These are phyloP conservation scores for Lanius collurio DNA, from an alignment of 2,113 vertebrate genomes.

Conservation along the genomic window DNA sequence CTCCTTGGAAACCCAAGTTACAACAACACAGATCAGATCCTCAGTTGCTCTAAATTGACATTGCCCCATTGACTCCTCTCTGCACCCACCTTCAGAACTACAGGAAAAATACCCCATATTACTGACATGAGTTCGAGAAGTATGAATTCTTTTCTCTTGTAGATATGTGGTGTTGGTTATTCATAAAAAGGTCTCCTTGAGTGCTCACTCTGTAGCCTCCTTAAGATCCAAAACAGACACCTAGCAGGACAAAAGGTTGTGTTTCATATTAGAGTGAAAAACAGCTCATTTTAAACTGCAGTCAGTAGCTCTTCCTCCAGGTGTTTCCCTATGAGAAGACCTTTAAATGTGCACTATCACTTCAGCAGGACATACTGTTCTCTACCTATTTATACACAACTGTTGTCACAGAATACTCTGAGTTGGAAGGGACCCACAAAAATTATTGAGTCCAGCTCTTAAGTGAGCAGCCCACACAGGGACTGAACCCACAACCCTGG, in stretches of 20 bases:
- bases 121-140: neutral
- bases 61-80: neutral
- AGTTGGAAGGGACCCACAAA: neutral
- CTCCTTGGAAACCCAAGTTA: neutral
- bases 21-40: neutral
- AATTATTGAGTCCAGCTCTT: neutral
- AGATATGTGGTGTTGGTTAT: neutral
- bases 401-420: neutral
- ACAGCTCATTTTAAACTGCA: neutral
- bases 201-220: neutral
- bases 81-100: neutral
- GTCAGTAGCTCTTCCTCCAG: neutral
- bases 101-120: neutral
- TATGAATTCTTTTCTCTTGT: neutral
- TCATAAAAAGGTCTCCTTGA: neutral
- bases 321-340: neutral
- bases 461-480: neutral
- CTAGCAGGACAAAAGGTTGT: neutral
- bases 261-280: neutral
- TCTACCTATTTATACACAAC: neutral
- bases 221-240: neutral
- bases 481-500: neutral
- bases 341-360: neutral
- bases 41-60: neutral
- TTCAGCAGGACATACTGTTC: neutral